phyloP scores from a whole-genome alignment of 2,888 invertebrate genomes.

The Steinernema scapterisci region DNA sequence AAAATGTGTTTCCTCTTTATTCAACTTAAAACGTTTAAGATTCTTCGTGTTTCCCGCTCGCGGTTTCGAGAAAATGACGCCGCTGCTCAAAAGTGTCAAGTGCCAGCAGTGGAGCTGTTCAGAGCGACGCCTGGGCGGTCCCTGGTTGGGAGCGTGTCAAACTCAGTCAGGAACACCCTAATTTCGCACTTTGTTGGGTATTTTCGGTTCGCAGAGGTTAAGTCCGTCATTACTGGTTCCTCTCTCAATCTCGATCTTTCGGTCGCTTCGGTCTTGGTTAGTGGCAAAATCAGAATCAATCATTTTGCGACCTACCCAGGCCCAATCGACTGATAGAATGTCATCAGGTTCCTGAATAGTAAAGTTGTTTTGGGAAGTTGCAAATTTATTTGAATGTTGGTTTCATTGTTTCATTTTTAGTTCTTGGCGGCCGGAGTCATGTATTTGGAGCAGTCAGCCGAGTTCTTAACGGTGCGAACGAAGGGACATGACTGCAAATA shows the following conservation, averaged over 20 bases:
- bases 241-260: background rate
- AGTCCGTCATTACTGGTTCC: too few species aligned
- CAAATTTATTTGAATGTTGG: too few species aligned
- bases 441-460: slow-evolving; percentile 47
- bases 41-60: background rate
- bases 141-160: too few species aligned
- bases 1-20: slow-evolving; percentile 28
- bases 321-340: slow-evolving; percentile 1
- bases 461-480: slow-evolving; percentile 50
- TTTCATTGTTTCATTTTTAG: background rate
- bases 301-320: slow-evolving; percentile 36
- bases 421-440: slow-evolving; percentile 43
- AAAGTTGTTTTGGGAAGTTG: background rate
- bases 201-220: too few species aligned
- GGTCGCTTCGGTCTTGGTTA: slow-evolving; percentile 11
- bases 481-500: slow-evolving; percentile 52
- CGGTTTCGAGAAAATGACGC: background rate
- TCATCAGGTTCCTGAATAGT: background rate
- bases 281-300: background rate
- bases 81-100: too few species aligned
- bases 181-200: too few species aligned
- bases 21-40: slow-evolving; percentile 5
- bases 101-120: too few species aligned
- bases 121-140: too few species aligned
- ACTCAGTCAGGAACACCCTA: too few species aligned